phyloP scores from a whole-genome alignment of 1,140 invertebrate genomes.

The Cecropterus lyciades region DNA sequence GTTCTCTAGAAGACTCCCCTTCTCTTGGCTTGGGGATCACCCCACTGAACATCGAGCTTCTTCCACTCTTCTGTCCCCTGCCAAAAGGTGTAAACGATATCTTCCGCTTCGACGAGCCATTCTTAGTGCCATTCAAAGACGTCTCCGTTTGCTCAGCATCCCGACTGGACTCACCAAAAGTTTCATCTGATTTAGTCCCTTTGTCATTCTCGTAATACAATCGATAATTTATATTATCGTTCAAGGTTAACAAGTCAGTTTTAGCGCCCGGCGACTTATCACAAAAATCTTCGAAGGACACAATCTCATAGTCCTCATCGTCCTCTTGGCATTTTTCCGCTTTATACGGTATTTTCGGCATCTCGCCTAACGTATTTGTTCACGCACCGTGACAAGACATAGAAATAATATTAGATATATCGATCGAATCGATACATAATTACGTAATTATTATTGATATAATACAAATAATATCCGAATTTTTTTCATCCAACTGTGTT shows the following conservation, averaged over 20 bases:
- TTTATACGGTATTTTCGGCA: conserved; percentile 82
- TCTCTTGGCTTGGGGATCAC: conserved; percentile 67
- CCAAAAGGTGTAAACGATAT: conserved; percentile 70
- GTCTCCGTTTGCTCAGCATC: conserved; percentile 72
- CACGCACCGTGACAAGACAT: conserved; percentile 9
- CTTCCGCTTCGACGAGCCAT: conserved; percentile 64
- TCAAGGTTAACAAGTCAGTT: conserved; percentile 80
- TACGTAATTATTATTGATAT: conserved; percentile 1
- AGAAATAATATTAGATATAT: conserved; percentile 11
- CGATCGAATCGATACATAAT: conserved; percentile 16
- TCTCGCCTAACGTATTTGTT: conserved; percentile 44
- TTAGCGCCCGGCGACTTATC: conserved; percentile 80
- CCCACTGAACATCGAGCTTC: conserved; percentile 61
- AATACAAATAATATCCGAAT: not conserved
- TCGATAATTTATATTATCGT: conserved; percentile 83
- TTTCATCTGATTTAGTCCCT: conserved; percentile 56
- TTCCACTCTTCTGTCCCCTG: conserved; percentile 50
- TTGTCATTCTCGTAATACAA: conserved; percentile 78
- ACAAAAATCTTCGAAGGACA: conserved; percentile 85
- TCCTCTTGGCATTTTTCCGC: conserved; percentile 65
- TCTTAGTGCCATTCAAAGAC: conserved; percentile 68
- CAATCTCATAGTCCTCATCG: conserved; percentile 81
- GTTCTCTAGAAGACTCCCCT: conserved; percentile 63
- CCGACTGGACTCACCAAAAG: conserved; percentile 58
- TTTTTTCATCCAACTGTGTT: conserved; percentile 13